Evolutionary conservation across 2,888 invertebrate genomes (phyloP).

Genomic region (Metellina segmentata): DNA sequence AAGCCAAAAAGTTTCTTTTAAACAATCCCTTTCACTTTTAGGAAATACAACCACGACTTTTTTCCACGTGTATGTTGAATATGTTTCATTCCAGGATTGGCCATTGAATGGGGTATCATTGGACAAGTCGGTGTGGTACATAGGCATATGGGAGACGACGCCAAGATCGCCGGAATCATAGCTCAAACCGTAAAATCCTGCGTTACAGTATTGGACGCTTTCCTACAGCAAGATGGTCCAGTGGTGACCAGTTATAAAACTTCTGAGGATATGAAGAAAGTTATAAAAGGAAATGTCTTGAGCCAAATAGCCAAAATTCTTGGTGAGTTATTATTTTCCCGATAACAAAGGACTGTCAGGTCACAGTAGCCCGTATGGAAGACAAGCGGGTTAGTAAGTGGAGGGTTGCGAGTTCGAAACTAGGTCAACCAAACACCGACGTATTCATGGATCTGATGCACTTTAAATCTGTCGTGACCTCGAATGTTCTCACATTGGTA

Average conservation of each 20-base stretch:
- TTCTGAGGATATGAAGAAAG: slow-evolving; percentile 82
- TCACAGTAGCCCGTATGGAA: too few relatives aligned
- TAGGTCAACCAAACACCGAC: too few relatives aligned
- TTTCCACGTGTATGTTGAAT: too few relatives aligned
- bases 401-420: too few relatives aligned
- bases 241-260: slow-evolving; percentile 59
- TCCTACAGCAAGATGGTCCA: slow-evolving; percentile 85
- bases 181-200: slow-evolving; percentile 75
- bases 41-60: too few relatives aligned
- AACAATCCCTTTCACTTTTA: too few relatives aligned
- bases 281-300: background rate
- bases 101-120: slow-evolving; percentile 99
- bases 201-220: slow-evolving; percentile 88
- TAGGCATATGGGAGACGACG: slow-evolving; percentile 93
- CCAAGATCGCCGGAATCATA: slow-evolving; percentile 90
- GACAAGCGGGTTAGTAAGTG: background rate
- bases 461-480: too few relatives aligned
- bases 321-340: slow-evolving; percentile 16
- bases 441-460: too few relatives aligned
- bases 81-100: slow-evolving; percentile 82
- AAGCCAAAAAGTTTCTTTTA: too few relatives aligned
- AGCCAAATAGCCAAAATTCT: slow-evolving; percentile 26
- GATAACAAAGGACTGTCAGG: too few relatives aligned
- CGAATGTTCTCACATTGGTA: too few relatives aligned
- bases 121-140: slow-evolving; percentile 96